These are phyloP conservation scores for Crax fasciolata DNA, from an alignment of 2,797 vertebrate species.

Conservation along the genomic window DNA sequence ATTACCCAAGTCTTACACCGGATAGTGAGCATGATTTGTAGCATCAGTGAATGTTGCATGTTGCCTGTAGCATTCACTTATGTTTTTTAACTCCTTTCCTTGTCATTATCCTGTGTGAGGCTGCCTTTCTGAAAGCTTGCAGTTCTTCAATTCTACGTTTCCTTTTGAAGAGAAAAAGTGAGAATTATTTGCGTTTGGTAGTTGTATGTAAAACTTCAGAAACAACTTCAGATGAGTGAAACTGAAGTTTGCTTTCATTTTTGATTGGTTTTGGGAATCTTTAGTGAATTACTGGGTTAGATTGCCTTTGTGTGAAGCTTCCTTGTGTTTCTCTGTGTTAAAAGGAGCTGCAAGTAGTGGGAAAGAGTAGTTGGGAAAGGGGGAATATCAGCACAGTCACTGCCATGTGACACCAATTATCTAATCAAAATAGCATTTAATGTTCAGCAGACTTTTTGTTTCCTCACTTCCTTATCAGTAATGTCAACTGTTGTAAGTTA, in stretches of 20 bases:
- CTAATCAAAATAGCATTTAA: not conserved
- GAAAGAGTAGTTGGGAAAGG: not conserved
- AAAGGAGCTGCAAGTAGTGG: not conserved
- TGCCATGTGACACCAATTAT: not conserved
- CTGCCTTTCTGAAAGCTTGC: not conserved
- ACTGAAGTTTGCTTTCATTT: not conserved
- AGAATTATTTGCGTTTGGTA: not conserved
- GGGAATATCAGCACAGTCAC: not conserved
- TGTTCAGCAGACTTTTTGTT: not conserved
- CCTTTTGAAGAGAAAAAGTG: not conserved
- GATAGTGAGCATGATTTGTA: not conserved
- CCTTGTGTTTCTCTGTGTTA: not conserved
- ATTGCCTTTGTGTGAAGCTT: not conserved
- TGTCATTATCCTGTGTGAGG: not conserved
- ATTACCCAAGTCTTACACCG: not conserved
- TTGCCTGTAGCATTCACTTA: not conserved
- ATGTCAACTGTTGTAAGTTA: not conserved
- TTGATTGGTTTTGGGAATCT: not conserved
- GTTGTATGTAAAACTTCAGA: not conserved
- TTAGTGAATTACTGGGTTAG: not conserved
- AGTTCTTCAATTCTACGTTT: not conserved
- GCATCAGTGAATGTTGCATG: not conserved
- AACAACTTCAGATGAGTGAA: not conserved
- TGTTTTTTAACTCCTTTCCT: rapidly evolving
- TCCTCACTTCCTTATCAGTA: not conserved